Conservation (phyloP, 2,797 vertebrate genomes). For the Hemitrygon akajei region DNA sequence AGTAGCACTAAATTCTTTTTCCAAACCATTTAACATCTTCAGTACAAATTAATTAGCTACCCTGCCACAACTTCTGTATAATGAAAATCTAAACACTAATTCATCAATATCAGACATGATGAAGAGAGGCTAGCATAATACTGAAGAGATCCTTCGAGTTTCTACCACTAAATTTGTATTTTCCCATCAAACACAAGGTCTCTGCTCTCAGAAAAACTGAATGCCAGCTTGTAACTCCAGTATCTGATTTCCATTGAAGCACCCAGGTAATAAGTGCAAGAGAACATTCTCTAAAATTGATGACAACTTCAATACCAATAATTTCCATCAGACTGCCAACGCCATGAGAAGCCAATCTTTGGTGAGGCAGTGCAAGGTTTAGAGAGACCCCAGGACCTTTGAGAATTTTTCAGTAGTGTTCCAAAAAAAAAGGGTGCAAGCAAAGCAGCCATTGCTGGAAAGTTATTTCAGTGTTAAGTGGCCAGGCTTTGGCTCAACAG, state of each 20-base stretch:
- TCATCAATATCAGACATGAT: slow-evolving; percentile 40
- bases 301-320: not conserved
- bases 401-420: too few species aligned
- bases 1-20: slow-evolving; percentile 53
- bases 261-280: not conserved
- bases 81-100: slow-evolving; percentile 41
- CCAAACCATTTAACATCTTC: slow-evolving; percentile 56
- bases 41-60: slow-evolving; percentile 52
- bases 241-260: not conserved
- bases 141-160: not conserved
- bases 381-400: too few species aligned
- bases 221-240: not conserved
- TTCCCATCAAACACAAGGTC: not conserved
- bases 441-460: too few species aligned
- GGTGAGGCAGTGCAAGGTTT: too few species aligned
- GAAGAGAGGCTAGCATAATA: slow-evolving; percentile 38
- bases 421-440: too few species aligned
- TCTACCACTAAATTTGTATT: not conserved
- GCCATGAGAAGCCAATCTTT: too few species aligned
- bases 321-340: too few species aligned
- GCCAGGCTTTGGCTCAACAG: too few species aligned
- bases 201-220: not conserved
- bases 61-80: slow-evolving; percentile 42
- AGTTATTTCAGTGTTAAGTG: too few species aligned
- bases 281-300: not conserved